Conservation (phyloP, 2,888 invertebrate genomes). For the Polyploca ridens region DNA sequence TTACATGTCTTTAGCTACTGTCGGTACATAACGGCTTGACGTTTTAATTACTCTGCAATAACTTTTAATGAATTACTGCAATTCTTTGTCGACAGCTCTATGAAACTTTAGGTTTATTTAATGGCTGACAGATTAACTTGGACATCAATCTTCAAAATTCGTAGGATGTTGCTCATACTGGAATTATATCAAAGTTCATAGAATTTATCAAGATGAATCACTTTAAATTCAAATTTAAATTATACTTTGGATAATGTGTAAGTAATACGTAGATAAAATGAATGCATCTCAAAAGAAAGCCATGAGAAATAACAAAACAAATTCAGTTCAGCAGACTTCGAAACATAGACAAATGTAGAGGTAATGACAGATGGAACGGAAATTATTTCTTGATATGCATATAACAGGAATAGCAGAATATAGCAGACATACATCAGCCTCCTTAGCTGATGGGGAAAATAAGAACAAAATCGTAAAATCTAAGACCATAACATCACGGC, state of each 20-base stretch:
- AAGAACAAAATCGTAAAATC: constrained; percentile 11
- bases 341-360: neutral
- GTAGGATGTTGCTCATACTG: neutral
- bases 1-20: constrained; percentile 18
- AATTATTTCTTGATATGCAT: constrained; percentile 1
- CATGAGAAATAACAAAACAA: neutral
- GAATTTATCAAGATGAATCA: neutral
- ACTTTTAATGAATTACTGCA: constrained; percentile 38
- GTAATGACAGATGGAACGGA: neutral
- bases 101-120: constrained; percentile 22
- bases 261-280: neutral
- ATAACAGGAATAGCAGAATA: neutral
- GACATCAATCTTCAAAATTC: constrained; percentile 7
- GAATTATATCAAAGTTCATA: neutral
- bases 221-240: no score
- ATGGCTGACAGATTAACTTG: constrained; percentile 12
- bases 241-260: no score
- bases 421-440: neutral
- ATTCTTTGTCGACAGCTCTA: constrained; percentile 25
- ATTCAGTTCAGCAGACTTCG: neutral
- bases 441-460: constrained; percentile 9
- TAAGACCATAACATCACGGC: constrained; percentile 11
- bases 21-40: constrained; percentile 38
- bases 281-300: no score
- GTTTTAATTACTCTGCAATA: constrained; percentile 44